phyloP scores from a whole-genome alignment of 2,888 invertebrate genomes.

The Chaitophorus viminalis region DNA sequence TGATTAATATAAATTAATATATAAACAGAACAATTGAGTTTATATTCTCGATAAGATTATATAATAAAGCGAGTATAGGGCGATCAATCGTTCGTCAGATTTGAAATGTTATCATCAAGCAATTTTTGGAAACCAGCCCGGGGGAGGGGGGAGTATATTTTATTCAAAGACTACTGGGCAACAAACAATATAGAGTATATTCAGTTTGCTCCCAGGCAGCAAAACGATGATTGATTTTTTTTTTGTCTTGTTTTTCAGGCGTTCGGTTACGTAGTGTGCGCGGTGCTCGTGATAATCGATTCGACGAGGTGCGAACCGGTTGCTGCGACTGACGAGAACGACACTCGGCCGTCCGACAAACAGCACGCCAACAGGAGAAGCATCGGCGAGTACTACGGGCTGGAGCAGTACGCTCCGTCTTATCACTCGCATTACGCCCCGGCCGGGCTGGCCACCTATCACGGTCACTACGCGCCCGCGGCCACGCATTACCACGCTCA shows the following conservation, averaged over 20 bases:
- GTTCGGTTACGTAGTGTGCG: conserved; percentile 35
- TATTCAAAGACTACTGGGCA: no score
- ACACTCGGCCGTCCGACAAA: not conserved
- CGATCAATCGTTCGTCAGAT: no score
- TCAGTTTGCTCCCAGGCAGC: not conserved
- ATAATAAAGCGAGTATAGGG: no score
- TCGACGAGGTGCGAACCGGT: conserved; percentile 8
- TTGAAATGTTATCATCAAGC: no score
- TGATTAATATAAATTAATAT: no score
- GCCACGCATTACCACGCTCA: conserved; percentile 24
- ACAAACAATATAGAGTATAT: no score
- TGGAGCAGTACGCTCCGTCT: conserved; percentile 11
- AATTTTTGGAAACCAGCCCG: no score
- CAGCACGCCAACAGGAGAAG: conserved; percentile 41
- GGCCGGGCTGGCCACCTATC: not conserved
- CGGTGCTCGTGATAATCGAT: not conserved
- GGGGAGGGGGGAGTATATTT: no score
- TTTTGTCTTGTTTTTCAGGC: not conserved
- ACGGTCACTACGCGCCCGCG: not conserved
- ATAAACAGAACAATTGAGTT: no score
- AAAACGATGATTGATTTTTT: no score
- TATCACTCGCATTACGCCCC: conserved; percentile 19
- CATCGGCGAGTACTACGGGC: conserved; percentile 37
- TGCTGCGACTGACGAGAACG: not conserved
- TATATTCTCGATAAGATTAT: no score